A percentile compares a stretch with the other conserved stretches of the same genome.
Evolutionary conservation across 1,140 invertebrate species (phyloP).

Genomic region (Aphelenchoides fujianensis): DNA sequence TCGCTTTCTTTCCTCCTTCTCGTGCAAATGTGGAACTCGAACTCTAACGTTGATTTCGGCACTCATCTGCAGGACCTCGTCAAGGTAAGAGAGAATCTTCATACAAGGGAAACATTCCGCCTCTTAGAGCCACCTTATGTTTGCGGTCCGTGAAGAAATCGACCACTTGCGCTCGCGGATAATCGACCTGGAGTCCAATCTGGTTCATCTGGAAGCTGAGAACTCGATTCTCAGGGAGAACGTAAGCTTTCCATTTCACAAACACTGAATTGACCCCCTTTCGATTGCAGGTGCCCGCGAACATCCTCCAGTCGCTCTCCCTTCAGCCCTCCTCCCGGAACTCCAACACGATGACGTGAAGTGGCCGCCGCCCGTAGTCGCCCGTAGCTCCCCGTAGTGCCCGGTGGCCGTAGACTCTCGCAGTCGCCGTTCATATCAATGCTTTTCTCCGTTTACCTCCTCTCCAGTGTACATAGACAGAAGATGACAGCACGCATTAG

Average conservation of each 20-base stretch:
- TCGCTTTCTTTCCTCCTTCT: too few relatives aligned
- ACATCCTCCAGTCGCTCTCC: constrained; percentile 48
- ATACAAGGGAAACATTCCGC: too few relatives aligned
- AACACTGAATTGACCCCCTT: too few relatives aligned
- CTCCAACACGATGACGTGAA: constrained; percentile 1
- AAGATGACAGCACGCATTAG: too few relatives aligned
- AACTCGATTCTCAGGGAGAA: constrained; percentile 55
- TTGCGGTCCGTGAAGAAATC: constrained; percentile 61
- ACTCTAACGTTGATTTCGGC: constrained; percentile 11
- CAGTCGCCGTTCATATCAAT: not conserved
- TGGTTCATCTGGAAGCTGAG: constrained; percentile 51
- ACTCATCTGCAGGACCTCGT: constrained; percentile 15
- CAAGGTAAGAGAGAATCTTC: too few relatives aligned
- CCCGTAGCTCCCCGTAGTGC: not conserved
- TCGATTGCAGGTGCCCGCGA: too few relatives aligned
- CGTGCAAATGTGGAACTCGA: constrained; percentile 25
- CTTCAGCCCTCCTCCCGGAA: constrained; percentile 19
- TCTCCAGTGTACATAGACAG: not conserved
- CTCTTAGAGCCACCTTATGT: constrained; percentile 61
- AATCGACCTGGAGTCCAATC: constrained; percentile 52
- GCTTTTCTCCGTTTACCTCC: not conserved
- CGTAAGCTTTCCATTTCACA: too few relatives aligned
- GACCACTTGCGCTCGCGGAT: constrained; percentile 53
- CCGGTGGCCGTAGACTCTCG: not conserved
- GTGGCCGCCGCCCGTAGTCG: not conserved